Conservation (phyloP, 2,797 vertebrate genomes). For the Falco biarmicus region DNA sequence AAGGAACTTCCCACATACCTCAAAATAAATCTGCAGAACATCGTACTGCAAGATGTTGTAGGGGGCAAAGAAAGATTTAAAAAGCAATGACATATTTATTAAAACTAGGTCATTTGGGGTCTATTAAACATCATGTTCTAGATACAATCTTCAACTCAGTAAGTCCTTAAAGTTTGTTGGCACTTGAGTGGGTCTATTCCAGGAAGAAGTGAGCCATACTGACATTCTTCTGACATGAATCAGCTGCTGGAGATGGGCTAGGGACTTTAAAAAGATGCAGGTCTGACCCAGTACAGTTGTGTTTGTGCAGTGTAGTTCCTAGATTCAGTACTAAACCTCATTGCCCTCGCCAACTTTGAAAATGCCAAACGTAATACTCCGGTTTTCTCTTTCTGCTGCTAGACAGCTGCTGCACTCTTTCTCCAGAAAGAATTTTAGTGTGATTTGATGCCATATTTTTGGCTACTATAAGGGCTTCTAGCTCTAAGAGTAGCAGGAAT, state of each 20-base stretch:
- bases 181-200: rapidly evolving
- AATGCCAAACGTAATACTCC: neutral
- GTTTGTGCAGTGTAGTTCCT: neutral
- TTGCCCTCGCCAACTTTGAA: neutral
- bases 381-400: neutral
- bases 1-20: neutral
- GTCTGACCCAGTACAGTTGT: neutral
- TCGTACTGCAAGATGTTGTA: neutral
- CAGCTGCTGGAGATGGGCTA: neutral
- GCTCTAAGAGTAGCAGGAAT: neutral
- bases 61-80: neutral
- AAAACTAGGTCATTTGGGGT: neutral
- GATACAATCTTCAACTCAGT: neutral
- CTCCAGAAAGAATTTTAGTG: neutral
- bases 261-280: neutral
- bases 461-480: neutral
- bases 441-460: neutral
- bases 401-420: neutral
- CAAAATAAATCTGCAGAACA: neutral
- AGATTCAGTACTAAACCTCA: neutral
- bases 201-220: neutral
- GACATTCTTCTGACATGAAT: neutral
- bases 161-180: neutral
- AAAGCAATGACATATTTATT: neutral
- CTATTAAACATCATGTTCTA: neutral